These are phyloP conservation scores for Drosophila phalerata DNA, from an alignment of 2,888 invertebrate species.

Conservation along the genomic window DNA sequence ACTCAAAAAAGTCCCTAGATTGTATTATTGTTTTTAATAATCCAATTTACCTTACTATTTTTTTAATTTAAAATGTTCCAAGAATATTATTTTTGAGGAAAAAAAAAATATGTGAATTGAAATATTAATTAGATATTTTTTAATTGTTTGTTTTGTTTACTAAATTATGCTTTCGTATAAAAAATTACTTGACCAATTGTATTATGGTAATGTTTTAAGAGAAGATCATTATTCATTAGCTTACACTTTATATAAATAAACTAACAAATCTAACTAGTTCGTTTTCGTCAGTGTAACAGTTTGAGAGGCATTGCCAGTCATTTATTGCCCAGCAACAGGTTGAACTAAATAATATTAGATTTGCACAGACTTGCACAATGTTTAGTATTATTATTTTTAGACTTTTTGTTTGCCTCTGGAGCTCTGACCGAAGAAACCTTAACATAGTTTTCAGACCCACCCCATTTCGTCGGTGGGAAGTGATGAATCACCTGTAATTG, in stretches of 20 bases:
- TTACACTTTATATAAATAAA: neutral
- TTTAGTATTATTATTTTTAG: slow-evolving; percentile 35
- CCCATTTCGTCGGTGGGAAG: neutral
- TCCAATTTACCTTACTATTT: too few relatives aligned
- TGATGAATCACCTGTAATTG: slow-evolving; percentile 9
- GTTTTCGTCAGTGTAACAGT: neutral
- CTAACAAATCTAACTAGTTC: neutral
- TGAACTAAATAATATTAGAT: slow-evolving; percentile 22
- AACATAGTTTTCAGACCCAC: slow-evolving; percentile 14
- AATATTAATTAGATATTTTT: too few relatives aligned
- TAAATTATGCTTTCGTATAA: neutral
- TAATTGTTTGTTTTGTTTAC: too few relatives aligned
- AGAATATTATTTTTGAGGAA: too few relatives aligned
- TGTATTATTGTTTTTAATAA: too few relatives aligned
- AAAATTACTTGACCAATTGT: neutral
- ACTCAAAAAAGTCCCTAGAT: neutral
- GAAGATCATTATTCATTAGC: neutral
- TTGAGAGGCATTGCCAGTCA: neutral
- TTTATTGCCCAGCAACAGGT: slow-evolving; percentile 40
- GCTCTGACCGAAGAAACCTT: slow-evolving; percentile 27
- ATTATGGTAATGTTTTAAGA: neutral
- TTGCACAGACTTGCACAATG: neutral
- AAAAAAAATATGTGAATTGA: too few relatives aligned
- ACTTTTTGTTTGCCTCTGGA: slow-evolving; percentile 6
- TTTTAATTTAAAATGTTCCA: too few relatives aligned